Percentiles rank a stretch among this genome's conserved stretches.
phyloP scores from a whole-genome alignment of 2,888 invertebrate genomes.

The Spodoptera picta region DNA sequence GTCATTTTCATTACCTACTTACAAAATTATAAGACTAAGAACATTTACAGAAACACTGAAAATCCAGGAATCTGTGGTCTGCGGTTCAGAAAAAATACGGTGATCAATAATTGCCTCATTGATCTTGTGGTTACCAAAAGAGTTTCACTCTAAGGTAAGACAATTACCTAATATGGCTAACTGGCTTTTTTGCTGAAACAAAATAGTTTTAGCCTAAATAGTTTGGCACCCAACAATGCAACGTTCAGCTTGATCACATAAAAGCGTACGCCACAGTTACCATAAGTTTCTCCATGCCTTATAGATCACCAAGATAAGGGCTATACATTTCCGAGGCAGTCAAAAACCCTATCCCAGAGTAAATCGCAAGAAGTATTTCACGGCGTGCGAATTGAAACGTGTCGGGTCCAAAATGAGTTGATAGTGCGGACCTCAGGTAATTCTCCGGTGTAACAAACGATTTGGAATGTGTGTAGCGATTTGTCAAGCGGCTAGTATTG shows the following conservation, averaged over 20 bases:
- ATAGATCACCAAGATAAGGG: constrained; percentile 9
- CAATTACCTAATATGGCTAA: constrained; percentile 18
- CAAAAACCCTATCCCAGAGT: constrained; percentile 16
- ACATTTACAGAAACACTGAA: constrained; percentile 30
- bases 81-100: too few species aligned
- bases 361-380: constrained; percentile 47
- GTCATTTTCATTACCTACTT: background rate
- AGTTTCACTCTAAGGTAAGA: constrained; percentile 22
- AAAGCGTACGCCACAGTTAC: background rate
- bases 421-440: constrained; percentile 47
- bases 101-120: constrained; percentile 9
- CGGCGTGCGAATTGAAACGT: constrained; percentile 47
- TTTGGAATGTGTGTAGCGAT: constrained; percentile 53
- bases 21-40: constrained; percentile 3
- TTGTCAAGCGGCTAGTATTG: constrained; percentile 51
- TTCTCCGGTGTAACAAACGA: constrained; percentile 51
- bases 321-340: constrained; percentile 9
- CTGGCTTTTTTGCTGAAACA: constrained; percentile 2
- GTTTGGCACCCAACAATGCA: constrained; percentile 6
- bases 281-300: constrained; percentile 2
- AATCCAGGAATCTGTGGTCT: constrained; percentile 1
- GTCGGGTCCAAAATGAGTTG: constrained; percentile 47
- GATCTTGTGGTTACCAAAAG: constrained; percentile 24
- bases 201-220: constrained; percentile 12
- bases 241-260: constrained; percentile 7